Conservation (phyloP, 1,140 invertebrate genomes). For the Dufourea novaeangliae region DNA sequence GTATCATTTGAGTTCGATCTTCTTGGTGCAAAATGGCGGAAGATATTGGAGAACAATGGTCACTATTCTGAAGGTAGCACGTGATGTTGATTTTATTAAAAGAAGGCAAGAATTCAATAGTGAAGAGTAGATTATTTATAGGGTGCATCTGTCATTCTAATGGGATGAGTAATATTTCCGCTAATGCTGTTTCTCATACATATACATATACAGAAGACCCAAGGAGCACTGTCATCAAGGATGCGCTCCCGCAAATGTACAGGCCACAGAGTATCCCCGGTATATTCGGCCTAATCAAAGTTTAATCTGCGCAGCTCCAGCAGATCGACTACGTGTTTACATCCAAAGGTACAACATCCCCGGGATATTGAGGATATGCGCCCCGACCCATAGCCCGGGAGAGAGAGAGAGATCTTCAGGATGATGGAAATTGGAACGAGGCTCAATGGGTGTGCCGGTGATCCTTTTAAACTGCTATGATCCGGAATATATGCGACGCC, state of each 20-base stretch:
- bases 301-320: constrained; percentile 45
- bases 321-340: constrained; percentile 41
- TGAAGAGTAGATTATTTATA: no score
- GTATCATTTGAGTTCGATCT: no score
- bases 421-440: constrained; percentile 49
- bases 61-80: no score
- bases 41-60: no score
- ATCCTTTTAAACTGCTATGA: constrained; percentile 26
- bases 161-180: no score
- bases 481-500: neutral
- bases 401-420: constrained; percentile 25
- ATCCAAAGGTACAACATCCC: constrained; percentile 35
- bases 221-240: constrained; percentile 20
- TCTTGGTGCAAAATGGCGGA: no score
- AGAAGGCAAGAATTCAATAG: no score
- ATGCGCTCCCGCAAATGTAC: neutral
- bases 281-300: constrained; percentile 46
- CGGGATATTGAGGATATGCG: constrained; percentile 28
- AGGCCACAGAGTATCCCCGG: neutral
- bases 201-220: no score
- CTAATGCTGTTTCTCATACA: neutral
- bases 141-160: no score
- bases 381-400: neutral
- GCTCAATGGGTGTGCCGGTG: neutral
- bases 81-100: no score